Percentiles rank a stretch among this genome's conserved stretches.
Conservation (phyloP, 53 echinoderm and acorn worm species). For the Stichopus horrens region DNA sequence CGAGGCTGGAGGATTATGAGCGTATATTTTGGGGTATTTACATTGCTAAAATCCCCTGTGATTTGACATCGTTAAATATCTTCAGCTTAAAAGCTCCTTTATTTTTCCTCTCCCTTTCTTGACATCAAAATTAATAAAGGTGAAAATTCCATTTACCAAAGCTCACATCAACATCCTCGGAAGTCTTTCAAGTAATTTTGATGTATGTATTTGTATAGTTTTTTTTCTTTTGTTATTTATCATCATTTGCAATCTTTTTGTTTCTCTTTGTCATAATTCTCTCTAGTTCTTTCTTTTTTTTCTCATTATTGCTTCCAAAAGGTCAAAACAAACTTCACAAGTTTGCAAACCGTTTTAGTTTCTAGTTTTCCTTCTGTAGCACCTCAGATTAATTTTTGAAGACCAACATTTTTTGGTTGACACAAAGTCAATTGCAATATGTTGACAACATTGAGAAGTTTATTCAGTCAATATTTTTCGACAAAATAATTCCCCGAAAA, state of each 20-base stretch:
- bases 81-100: conserved; percentile 18
- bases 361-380: background rate
- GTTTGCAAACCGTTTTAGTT: background rate
- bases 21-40: conserved; percentile 30
- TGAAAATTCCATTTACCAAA: conserved; percentile 28
- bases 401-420: background rate
- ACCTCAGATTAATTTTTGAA: background rate
- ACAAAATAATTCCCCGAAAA: background rate
- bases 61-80: conserved; percentile 15
- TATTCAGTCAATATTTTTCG: conserved; percentile 35
- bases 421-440: background rate
- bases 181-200: background rate
- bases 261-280: too few relatives aligned
- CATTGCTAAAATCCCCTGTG: conserved; percentile 29
- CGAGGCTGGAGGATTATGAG: conserved; percentile 30
- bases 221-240: background rate
- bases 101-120: conserved; percentile 1
- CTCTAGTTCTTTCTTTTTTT: too few relatives aligned
- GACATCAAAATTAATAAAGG: conserved; percentile 37
- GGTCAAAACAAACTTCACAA: background rate
- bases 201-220: too few relatives aligned
- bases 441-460: background rate
- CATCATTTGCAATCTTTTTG: background rate
- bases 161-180: conserved; percentile 13
- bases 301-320: background rate